Conservation (phyloP, 2,888 invertebrate genomes). For the Ectobius pallidus region DNA sequence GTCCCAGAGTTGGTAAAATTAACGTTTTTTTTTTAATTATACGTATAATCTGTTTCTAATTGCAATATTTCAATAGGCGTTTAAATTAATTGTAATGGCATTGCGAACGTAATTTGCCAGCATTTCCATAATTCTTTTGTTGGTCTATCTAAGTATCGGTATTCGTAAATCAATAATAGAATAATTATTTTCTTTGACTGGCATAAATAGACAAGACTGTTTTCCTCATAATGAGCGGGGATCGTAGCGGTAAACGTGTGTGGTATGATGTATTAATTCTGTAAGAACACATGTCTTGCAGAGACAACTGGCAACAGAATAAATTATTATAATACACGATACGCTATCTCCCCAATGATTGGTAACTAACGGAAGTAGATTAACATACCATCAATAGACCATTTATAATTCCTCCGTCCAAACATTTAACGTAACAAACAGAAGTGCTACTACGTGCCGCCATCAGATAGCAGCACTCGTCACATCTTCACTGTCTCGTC, state of each 20-base stretch:
- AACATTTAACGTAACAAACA: conserved; percentile 10
- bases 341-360: background rate
- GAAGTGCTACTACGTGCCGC: background rate
- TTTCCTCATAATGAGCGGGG: too few species aligned
- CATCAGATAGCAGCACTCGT: conserved; percentile 7
- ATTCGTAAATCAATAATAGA: too few species aligned
- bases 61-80: too few species aligned
- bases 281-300: background rate
- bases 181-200: too few species aligned
- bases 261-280: conserved; percentile 11
- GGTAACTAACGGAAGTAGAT: conserved; percentile 1
- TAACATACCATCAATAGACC: conserved; percentile 18
- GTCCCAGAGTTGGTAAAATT: too few species aligned
- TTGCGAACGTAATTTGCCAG: too few species aligned
- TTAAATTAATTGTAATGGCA: too few species aligned
- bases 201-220: too few species aligned
- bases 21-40: too few species aligned
- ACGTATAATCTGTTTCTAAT: too few species aligned
- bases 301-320: background rate
- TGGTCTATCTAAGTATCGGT: too few species aligned
- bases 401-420: background rate
- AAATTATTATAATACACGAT: conserved; percentile 3
- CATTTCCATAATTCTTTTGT: too few species aligned
- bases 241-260: background rate
- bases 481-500: background rate